Base-by-base conservation (phyloP, 2,113 vertebrate genomes). In the Copsychus sechellarum region DNA sequence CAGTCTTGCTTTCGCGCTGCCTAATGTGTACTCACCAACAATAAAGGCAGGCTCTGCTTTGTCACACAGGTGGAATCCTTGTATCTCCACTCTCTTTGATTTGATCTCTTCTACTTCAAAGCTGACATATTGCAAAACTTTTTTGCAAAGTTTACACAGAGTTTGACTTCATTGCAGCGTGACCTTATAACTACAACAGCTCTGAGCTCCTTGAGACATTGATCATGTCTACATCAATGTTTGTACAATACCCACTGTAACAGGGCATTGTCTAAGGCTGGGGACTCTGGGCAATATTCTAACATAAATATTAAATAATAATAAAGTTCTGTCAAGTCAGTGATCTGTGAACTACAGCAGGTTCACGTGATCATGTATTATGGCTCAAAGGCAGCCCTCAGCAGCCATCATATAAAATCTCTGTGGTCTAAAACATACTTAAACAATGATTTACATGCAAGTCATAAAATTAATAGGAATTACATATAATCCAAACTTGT, bases 241-340 rank as follows among this genome's bases (percentile, higher is more conserved):
- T 95, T 90, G 90, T 94, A 93, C 62, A 95, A 95, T 70, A 72
- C 87, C 78, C 85, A 73, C 28, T 26, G 71, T 92, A 90, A 79
- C 61, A 92, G 45, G 81, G 71, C 81, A 91, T 6, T 91, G 87
- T 42, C 89, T 87, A 56, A 87, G 87, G 47, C 87, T 91, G 54
- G 81, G 89, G 87, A 91, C 81, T 73, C 62, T 90, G 78, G 70
- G 74, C 81, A 95, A 92, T 90, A 94, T 33, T 80, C 47, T 93
- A 94, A 85, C 81, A 93, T 89, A 94, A 94, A 95, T 95, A 94
- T 95, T 87, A 96, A 96, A 94, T 92, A 96, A 95, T 88, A 94
- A 95, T 92, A 81, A 89, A 92, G 62, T 70, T 94, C 94, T 95
- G 81, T 95, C 90, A 96, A 95, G 67, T 83, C 94, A 93, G 87